Base-by-base conservation (phyloP, 2,888 invertebrate genomes). In the Macropis europaea region DNA sequence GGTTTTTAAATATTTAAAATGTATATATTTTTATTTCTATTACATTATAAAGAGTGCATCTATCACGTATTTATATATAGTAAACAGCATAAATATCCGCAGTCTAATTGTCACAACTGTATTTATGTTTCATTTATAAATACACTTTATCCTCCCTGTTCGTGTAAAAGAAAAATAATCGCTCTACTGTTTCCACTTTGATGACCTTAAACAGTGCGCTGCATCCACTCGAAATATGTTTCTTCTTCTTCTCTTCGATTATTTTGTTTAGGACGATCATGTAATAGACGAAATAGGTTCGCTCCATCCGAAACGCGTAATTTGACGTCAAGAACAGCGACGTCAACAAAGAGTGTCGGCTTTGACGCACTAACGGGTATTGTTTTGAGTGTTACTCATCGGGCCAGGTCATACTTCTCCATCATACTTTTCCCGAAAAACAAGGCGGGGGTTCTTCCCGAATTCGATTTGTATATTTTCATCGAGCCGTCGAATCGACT, bases 381-480 rank as follows among this genome's bases (percentile, higher is more conserved):
- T 76, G 60, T 76, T 71, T 64, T 63, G 15, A 76, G 19, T 60
- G 19, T 79, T 73, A 62, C 40, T 77, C 75, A 75, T 40, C 36
- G 22, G 24, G 19, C 45, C 43, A 28, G 53, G 17, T 28, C 9
- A 26, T 42, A 19, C 36, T 30, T 52, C 9, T 19, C 40, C 45
- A n/a, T 53, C 34, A 13, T 24, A 26, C 22, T 6, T n/a, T 15
- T 24, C 28, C 11, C n/a, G 47, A 48, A 32, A 38, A 32, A 62
- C 13, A 36, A 36, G 5, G 15, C 24, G 15, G 36, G 13, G 9
- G 17, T 9, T 28, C 9, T 15, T 1, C n/a, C 11, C n/a, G 30
- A 19, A 2, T 13, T n/a, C 22, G 4, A 3, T 36, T 42, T 30
- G 48, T 50, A 54, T 77, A 74, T 70, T 74, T 73, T 62, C 11